A percentile compares a stretch with the other conserved stretches of the same genome.
These are phyloP conservation scores for Drosophila sp. DNA, from an alignment of 1,140 invertebrate genomes.

Conservation along the genomic window DNA sequence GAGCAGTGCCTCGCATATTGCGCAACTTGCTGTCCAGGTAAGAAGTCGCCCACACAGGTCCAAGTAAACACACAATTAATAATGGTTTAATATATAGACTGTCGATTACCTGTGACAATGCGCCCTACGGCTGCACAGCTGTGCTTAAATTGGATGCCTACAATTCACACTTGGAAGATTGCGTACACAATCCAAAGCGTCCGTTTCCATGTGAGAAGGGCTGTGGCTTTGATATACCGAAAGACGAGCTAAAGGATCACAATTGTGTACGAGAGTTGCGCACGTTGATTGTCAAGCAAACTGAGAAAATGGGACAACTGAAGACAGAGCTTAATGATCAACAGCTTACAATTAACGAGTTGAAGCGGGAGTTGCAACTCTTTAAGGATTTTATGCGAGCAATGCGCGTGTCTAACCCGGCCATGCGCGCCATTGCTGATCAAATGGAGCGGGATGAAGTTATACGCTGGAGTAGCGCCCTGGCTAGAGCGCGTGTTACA, in stretches of 20 bases:
- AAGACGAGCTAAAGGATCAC: slow-evolving; percentile 97
- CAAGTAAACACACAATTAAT: background rate
- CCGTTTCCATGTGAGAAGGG: slow-evolving; percentile 96
- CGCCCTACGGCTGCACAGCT: slow-evolving; percentile 92
- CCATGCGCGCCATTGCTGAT: slow-evolving; percentile 94
- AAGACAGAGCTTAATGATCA: slow-evolving; percentile 94
- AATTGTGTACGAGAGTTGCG: slow-evolving; percentile 96
- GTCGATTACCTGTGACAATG: slow-evolving; percentile 95
- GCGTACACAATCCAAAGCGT: slow-evolving; percentile 97
- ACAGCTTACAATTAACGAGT: slow-evolving; percentile 93
- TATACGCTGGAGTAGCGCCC: slow-evolving; percentile 94
- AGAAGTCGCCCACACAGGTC: slow-evolving; percentile 53
- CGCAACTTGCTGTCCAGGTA: slow-evolving; percentile 94
- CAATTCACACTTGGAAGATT: slow-evolving; percentile 93
- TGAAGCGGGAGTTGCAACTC: slow-evolving; percentile 94
- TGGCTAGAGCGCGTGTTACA: slow-evolving; percentile 94
- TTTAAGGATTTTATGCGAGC: slow-evolving; percentile 96
- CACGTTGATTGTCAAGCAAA: slow-evolving; percentile 92
- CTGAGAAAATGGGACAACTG: slow-evolving; percentile 93
- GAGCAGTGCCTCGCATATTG: slow-evolving; percentile 95
- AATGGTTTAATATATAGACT: slow-evolving; percentile 86
- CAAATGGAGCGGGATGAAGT: slow-evolving; percentile 97
- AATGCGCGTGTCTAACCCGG: slow-evolving; percentile 94
- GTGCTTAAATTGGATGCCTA: slow-evolving; percentile 95
- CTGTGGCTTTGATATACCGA: slow-evolving; percentile 96